Evolutionary conservation across 2,797 vertebrate genomes (phyloP).

Genomic region (Erithacus rubecula): DNA sequence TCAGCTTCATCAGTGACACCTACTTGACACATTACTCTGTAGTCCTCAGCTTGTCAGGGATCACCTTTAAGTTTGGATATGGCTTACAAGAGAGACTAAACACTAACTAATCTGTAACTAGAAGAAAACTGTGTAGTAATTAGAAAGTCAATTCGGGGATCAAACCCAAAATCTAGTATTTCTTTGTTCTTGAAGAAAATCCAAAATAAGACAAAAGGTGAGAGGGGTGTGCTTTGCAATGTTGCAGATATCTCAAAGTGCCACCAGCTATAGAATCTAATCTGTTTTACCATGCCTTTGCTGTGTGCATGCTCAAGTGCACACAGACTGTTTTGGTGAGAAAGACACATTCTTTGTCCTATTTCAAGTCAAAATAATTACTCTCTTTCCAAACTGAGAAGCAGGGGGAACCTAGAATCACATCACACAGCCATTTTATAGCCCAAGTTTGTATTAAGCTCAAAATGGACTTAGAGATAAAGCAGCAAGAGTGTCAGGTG

Average conservation of each 20-base stretch:
- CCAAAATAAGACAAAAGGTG: neutral
- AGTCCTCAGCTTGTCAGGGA: neutral
- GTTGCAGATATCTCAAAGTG: neutral
- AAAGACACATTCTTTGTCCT: neutral
- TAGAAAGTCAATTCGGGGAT: neutral
- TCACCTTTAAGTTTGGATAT: neutral
- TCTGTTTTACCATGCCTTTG: neutral
- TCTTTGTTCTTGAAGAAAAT: neutral
- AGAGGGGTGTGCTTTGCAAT: accelerated
- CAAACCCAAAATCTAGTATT: neutral
- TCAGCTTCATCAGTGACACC: neutral
- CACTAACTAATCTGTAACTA: neutral
- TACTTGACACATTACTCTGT: neutral
- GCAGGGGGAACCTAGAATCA: neutral
- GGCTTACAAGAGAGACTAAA: neutral
- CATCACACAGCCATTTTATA: neutral
- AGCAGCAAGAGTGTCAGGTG: neutral
- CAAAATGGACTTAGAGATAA: neutral
- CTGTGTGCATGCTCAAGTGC: accelerated
- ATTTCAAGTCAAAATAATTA: neutral
- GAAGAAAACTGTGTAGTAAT: neutral
- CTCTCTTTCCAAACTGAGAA: neutral
- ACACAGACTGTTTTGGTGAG: neutral
- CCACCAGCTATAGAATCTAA: neutral
- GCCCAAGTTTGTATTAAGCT: neutral